A percentile compares a stretch with the other conserved stretches of the same genome.
phyloP scores from a whole-genome alignment of 2,797 vertebrate genomes.

The Micropoecilia bifurca region DNA sequence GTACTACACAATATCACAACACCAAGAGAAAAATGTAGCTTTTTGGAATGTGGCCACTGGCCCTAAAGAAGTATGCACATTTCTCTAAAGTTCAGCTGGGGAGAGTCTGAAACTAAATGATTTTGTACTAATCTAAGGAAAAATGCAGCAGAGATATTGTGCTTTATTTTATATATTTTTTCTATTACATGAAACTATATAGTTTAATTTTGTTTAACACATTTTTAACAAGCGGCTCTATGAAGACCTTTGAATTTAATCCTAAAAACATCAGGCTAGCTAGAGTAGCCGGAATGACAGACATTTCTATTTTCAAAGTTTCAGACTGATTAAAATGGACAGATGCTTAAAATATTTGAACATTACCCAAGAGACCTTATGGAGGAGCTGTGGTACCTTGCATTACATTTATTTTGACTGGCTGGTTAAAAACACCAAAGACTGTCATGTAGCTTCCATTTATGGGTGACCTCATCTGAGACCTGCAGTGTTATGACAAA shows the following conservation, averaged over 20 bases:
- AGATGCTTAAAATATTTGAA: neutral
- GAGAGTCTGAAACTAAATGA: neutral
- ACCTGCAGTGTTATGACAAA: constrained; percentile 48
- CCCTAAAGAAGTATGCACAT: neutral
- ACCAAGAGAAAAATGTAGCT: neutral
- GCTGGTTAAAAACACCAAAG: constrained; percentile 11
- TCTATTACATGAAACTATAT: neutral
- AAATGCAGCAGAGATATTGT: neutral
- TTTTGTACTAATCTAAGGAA: neutral
- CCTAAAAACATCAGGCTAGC: neutral
- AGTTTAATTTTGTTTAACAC: neutral
- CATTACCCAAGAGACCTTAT: neutral
- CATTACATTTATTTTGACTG: neutral
- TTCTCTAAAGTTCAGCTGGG: neutral
- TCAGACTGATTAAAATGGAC: neutral
- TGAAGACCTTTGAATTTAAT: neutral
- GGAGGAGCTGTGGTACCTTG: constrained; percentile 13
- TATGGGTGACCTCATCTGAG: constrained; percentile 20
- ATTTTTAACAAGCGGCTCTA: neutral
- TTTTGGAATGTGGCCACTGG: neutral
- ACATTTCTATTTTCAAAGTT: neutral
- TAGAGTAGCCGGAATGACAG: neutral
- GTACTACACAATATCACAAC: neutral
- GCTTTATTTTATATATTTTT: neutral
- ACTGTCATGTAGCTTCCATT: constrained; percentile 12